Percentiles rank a stretch among this genome's conserved stretches.
Conservation (phyloP, 2,888 invertebrate genomes). For the Biston stratarius region DNA sequence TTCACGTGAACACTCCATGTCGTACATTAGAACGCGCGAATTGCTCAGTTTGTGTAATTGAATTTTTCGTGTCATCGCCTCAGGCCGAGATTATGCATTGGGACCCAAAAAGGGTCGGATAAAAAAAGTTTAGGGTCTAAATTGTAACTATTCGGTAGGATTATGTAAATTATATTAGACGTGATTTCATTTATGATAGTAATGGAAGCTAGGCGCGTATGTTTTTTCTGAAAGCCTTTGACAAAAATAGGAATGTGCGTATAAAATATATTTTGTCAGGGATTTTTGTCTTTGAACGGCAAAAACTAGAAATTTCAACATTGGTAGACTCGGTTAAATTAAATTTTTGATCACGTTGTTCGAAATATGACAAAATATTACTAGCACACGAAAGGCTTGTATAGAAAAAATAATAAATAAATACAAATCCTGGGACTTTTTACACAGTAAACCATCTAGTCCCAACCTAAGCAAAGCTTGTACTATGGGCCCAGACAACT, state of each 20-base stretch:
- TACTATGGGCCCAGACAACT: no score
- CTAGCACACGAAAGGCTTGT: no score
- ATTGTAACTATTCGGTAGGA: conserved; percentile 32
- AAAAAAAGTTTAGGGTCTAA: conserved; percentile 31
- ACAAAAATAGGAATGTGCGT: background rate
- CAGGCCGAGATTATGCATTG: conserved; percentile 64
- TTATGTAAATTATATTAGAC: conserved; percentile 33
- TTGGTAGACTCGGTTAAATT: no score
- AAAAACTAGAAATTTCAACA: no score
- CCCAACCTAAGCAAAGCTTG: no score
- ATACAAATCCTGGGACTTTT: no score
- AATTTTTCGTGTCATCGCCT: conserved; percentile 83
- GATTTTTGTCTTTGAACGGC: no score
- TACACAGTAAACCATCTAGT: no score
- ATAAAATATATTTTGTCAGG: no score
- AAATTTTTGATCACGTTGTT: no score
- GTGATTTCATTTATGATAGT: conserved; percentile 30
- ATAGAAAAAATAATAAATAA: no score
- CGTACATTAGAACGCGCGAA: conserved; percentile 83
- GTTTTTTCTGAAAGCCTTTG: conserved; percentile 8
- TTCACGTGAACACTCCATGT: conserved; percentile 63
- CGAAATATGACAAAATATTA: no score
- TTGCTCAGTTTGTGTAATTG: conserved; percentile 77
- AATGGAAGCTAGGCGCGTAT: conserved; percentile 17
- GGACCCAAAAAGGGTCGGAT: conserved; percentile 29